Evolutionary conservation across 1,140 invertebrate species (phyloP), one percentile per base, ranked within the genome.

Genomic region (Ostrea edulis): DNA sequence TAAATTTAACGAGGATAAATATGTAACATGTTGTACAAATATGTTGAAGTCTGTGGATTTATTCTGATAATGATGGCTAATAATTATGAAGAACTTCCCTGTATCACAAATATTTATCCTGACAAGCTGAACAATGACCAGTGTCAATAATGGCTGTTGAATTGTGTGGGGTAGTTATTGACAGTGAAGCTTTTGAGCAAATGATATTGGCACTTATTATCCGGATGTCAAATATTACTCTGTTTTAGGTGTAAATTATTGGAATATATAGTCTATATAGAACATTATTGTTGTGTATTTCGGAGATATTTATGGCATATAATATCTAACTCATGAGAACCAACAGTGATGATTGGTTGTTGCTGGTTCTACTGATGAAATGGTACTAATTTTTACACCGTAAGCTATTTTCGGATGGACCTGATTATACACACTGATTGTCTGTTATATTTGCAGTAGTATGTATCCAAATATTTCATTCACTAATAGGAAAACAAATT

Each of bases 161-260:
- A 22, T 77, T 14, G 22, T 35, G 68, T 12, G 22, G 68, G 8
- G 12, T 77, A 25, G 68, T 12, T 77, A 35, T 77, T 77, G 22
- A 77, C 68, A 77, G 9, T 77, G 25, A 25, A 77, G 68, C 68
- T 77, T 77, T 77, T 29, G 68, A 77, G 22, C 68, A 12, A 11
- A 22, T 77, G 68, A 77, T 77, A 77, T 77, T 77, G 68, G 68
- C 68, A 77, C 68, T 77, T 77, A 35, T 29, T 35, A 29, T 77
- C 68, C 25, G 29, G 68, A 77, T 77, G 68, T 77, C 68, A 77
- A 77, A 77, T 77, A 35, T 77, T 77, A 35, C 25, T 25, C 68
- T 29, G 25, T 25, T 77, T 25, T 12, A 77, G 29, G 68, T 29
- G 25, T 29, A 35, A 77, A 77, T 25, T 77, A 77, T 77, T 77